Evolutionary conservation across 1,140 invertebrate genomes (phyloP), one percentile per base, ranked within the genome.

Genomic region (Sipha flava): DNA sequence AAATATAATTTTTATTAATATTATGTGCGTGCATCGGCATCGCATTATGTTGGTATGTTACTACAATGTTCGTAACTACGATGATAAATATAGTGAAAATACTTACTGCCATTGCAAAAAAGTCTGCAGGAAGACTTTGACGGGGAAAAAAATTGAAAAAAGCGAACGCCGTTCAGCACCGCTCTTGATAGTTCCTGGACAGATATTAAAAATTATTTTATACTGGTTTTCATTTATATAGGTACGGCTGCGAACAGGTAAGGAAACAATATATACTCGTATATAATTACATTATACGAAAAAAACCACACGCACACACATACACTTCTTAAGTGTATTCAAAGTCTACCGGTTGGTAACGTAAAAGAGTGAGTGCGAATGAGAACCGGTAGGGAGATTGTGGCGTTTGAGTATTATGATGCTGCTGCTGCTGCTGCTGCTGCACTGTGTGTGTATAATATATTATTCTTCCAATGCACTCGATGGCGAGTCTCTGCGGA

Each of bases 151-250:
- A 21, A 66, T 14, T 40, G 31, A 0, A 9, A 59, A 31, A 31
- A 31, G 29, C 9, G n/a, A 66, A 66, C 34, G 34, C 34, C 59
- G 59, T 64, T 64, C 59, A 18, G 62, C 34, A 40, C 62, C 62
- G 3, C n/a, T 40, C 62, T 3, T 34, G n/a, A 40, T 40, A 5
- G 62, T 66, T 34, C 23, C n/a, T 0, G 62, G 62, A 66, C 40
- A 40, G 62, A 10, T 2, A 66, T 40, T 66, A n/a, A 66, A 40
- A 40, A 40, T 40, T 40, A 40, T 66, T 40, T 40, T 21, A 66
- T 66, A 66, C 62, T 34, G 62, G 62, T 66, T 66, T 66, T 66
- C 21, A 34, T 66, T 66, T 66, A 66, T 66, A 66, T 66, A 66
- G 31, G 57, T 26, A 45, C 64, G 37, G 21, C 64, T 26, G 37